phyloP scores from a whole-genome alignment of 2,113 vertebrate genomes.

The Onychostoma macrolepis region DNA sequence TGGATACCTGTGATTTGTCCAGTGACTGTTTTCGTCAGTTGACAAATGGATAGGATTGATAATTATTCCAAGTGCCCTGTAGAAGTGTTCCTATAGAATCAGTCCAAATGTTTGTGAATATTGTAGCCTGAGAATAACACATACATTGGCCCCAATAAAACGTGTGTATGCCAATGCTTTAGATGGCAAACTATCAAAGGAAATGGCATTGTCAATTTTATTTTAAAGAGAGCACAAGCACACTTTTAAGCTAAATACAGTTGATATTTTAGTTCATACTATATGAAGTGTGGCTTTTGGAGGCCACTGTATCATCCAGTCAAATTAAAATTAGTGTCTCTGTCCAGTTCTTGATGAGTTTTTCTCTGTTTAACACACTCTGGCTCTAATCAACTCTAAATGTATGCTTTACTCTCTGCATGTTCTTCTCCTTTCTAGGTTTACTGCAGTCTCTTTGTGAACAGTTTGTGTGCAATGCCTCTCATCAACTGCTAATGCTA shows the following conservation, averaged over 20 bases:
- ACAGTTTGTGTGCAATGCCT: conserved; percentile 17
- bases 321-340: not conserved
- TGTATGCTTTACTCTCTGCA: conserved; percentile 11
- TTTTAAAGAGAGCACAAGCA: not conserved
- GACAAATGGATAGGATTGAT: not conserved
- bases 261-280: not conserved
- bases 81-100: not conserved
- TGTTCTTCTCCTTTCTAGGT: conserved; percentile 30
- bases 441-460: conserved; percentile 31
- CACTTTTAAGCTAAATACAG: not conserved
- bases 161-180: no score
- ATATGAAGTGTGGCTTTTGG: not conserved
- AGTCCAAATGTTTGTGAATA: not conserved
- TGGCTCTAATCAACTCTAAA: conserved; percentile 29
- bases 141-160: not conserved
- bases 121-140: not conserved
- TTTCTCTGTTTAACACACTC: conserved; percentile 24
- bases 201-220: not conserved
- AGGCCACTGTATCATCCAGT: not conserved
- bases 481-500: not conserved
- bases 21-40: conserved; percentile 3
- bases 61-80: not conserved
- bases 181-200: not conserved
- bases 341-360: not conserved
- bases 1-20: not conserved